These are phyloP conservation scores for Euura lappo DNA, from an alignment of 1,140 invertebrate species.

Conservation along the genomic window DNA sequence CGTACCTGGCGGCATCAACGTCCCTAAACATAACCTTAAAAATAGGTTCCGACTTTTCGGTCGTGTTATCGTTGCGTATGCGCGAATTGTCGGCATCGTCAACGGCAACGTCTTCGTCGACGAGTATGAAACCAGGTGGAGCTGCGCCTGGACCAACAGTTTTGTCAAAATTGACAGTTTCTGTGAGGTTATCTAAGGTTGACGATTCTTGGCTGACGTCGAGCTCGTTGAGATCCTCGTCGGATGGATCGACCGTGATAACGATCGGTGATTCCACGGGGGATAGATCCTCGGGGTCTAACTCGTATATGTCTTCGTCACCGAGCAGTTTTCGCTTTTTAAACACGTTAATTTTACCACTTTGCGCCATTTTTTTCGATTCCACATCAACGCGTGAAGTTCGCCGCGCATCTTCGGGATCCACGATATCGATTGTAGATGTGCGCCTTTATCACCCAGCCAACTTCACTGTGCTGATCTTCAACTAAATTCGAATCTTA, in stretches of 20 bases:
- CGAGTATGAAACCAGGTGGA: slow-evolving; percentile 35
- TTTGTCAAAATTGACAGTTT: slow-evolving; percentile 28
- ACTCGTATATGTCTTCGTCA: neutral
- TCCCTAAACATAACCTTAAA: slow-evolving; percentile 50
- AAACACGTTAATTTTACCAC: neutral
- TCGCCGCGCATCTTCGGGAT: no score
- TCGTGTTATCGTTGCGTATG: neutral
- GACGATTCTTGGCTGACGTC: neutral
- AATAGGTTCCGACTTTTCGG: slow-evolving; percentile 25
- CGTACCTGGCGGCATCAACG: slow-evolving; percentile 39
- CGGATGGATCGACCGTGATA: neutral
- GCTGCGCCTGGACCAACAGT: slow-evolving; percentile 39
- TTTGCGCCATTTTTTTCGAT: neutral
- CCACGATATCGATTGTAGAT: no score
- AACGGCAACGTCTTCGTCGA: slow-evolving; percentile 29
- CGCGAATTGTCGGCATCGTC: slow-evolving; percentile 7
- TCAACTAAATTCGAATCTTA: no score
- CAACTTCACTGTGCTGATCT: no score
- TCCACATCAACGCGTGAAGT: neutral
- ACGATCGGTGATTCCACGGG: neutral
- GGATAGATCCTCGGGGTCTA: neutral
- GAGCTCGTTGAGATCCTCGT: neutral
- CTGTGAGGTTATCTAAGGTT: neutral
- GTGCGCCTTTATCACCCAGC: no score
- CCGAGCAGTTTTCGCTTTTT: neutral